Evolutionary conservation across 2,113 vertebrate genomes (phyloP).

Genomic region (Vidua macroura): DNA sequence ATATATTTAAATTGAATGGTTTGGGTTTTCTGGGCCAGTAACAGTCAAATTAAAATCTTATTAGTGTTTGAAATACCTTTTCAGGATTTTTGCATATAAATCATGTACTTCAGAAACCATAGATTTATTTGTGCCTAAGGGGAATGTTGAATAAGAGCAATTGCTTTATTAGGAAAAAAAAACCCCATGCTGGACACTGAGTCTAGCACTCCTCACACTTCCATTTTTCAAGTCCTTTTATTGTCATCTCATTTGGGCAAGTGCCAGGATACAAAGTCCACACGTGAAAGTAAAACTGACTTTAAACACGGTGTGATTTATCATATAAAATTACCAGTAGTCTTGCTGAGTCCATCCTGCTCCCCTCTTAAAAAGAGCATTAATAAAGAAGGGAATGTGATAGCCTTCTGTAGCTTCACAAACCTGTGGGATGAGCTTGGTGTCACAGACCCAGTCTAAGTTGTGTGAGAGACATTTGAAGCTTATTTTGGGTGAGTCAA

Average conservation of each 20-base stretch:
- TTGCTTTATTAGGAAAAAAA: neutral
- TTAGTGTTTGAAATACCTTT: constrained; percentile 42
- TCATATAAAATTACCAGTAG: neutral
- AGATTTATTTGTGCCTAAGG: neutral
- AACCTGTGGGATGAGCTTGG: neutral
- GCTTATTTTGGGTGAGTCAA: neutral
- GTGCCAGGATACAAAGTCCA: neutral
- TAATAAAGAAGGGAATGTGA: neutral
- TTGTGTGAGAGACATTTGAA: neutral
- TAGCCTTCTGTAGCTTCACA: neutral
- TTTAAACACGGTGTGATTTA: neutral
- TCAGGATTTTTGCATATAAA: constrained; percentile 30
- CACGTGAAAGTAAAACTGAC: neutral
- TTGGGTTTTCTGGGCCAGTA: constrained; percentile 37
- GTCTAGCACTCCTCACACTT: neutral
- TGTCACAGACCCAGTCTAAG: neutral
- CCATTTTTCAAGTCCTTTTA: neutral
- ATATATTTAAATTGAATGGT: constrained; percentile 33
- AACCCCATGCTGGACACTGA: neutral
- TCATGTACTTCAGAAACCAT: constrained; percentile 14
- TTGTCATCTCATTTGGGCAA: neutral
- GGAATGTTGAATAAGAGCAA: constrained; percentile 9
- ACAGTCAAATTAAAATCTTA: constrained; percentile 54
- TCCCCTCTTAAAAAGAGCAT: neutral
- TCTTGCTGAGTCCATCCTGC: neutral